Conservation (phyloP, 2,113 vertebrate species). For the Vanacampus margaritifer region DNA sequence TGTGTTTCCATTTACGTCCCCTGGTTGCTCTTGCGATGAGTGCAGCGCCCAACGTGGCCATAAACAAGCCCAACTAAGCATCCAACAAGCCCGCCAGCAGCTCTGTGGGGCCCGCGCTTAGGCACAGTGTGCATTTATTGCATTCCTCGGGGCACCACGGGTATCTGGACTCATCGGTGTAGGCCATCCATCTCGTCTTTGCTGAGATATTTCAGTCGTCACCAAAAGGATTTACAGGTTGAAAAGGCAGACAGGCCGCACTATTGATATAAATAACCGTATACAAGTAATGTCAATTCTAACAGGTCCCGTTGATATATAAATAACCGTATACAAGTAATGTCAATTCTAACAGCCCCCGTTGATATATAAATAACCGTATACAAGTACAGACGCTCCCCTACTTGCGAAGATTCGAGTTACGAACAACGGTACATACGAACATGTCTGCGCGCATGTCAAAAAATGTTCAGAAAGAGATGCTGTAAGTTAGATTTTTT, state of each 20-base stretch:
- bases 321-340: no score
- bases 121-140: slow-evolving; percentile 2
- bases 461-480: no score
- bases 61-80: slow-evolving; percentile 10
- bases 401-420: no score
- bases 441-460: no score
- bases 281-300: background rate
- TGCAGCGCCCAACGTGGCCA: background rate
- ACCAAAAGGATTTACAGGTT: background rate
- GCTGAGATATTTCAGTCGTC: background rate
- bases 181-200: background rate
- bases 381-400: no score
- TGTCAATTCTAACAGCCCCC: no score
- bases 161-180: slow-evolving; percentile 2
- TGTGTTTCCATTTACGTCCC: background rate
- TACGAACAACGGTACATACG: no score
- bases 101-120: background rate
- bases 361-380: no score
- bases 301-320: no score
- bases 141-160: slow-evolving; percentile 3
- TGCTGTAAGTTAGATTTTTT: no score
- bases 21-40: background rate
- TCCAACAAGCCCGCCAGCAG: background rate
- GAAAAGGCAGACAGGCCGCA: background rate
- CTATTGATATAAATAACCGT: background rate